Conservation (phyloP, 2,113 vertebrate genomes). For the human region GRCh38 chr5:157484501-157485000, state of each 20-base stretch:
- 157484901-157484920: slow-evolving; percentile 32
- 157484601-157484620: neutral
- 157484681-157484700: neutral
- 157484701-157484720: neutral
- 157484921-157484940: neutral
- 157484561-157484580: neutral
- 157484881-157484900: neutral
- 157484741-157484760: neutral
- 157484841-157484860: neutral
- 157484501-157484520: neutral
- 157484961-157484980: neutral
- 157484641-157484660: neutral
- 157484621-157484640: neutral
- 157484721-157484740: neutral
- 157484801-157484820: neutral
- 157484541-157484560: no score
- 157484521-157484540: neutral
- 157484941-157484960: neutral
- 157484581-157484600: no score
- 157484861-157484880: neutral
- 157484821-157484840: neutral
- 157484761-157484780: neutral
- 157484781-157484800: neutral
- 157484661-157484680: neutral
- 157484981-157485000: neutral